Evolutionary conservation across 2,797 vertebrate genomes (phyloP), one percentile per base, ranked within the genome.

Genomic region (Characodon lateralis): DNA sequence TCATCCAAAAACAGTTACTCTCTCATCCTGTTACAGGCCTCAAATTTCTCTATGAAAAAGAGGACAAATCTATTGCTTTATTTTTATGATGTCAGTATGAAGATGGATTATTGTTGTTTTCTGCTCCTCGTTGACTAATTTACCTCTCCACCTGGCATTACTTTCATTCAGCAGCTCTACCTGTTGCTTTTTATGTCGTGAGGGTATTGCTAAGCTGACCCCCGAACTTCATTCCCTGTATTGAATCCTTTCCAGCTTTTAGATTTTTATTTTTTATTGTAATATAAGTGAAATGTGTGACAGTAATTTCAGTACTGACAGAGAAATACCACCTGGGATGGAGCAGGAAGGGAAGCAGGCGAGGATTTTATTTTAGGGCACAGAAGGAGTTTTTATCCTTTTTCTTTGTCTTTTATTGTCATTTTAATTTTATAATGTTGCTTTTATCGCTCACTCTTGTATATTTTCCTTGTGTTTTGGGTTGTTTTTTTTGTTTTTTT

Each of bases 361-460:
- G 75, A 79, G 84, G 82, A 73, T 85, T 87, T 89, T 88, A 84
- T 86, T 86, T 78, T 74, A 86, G 74, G 85, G 75, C 83, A 74
- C 76, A 79, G 84, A 83, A 81, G 87, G 84, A 78, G 39, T 22
- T 91, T 90, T 91, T 85, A 92, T 92, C 88, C 89, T 84, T 87
- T 74, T 70, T 26, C n/a, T 90, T 90, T 82, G 89, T 93, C 91
- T 90, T 88, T 92, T 96, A 91, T 91, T 89, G 92, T 95, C 91
- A 93, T 93, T 94, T 92, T 95, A 93, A 92, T 95, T 95, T 96
- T 94, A 91, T 94, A 93, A 93, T 89, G 86, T 94, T 93, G 83
- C 86, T 88, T 81, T 59, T 88, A 70, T 89, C 51, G 88, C 78
- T 90, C 87, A 93, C 83, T 91, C 90, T 93, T 92, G 90, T 94